Conservation (phyloP, 1,140 invertebrate species). For the Tetramorium parvispinum region DNA sequence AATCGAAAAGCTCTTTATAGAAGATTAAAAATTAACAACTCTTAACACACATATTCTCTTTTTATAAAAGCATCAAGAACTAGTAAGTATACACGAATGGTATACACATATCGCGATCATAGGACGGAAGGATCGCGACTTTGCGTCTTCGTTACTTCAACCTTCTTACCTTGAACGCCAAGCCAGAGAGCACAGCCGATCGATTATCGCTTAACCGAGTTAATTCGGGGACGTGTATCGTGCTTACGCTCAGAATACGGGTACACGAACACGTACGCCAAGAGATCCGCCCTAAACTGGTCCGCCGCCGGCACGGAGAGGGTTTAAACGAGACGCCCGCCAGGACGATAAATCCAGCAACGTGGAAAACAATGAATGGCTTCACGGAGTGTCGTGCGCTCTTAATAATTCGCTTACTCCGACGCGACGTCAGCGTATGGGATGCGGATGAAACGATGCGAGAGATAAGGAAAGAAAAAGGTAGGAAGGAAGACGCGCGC, state of each 20-base stretch:
- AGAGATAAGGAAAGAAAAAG: not conserved
- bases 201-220: slow-evolving; percentile 60
- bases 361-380: slow-evolving; percentile 49
- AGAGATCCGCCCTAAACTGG: slow-evolving; percentile 66
- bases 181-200: slow-evolving; percentile 12
- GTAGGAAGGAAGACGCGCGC: not conserved
- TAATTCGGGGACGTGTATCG: slow-evolving; percentile 63
- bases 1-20: not conserved
- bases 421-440: slow-evolving; percentile 18
- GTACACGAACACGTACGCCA: slow-evolving; percentile 48
- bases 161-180: slow-evolving; percentile 43
- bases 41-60: not conserved
- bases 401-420: slow-evolving; percentile 53
- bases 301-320: slow-evolving; percentile 40
- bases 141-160: slow-evolving; percentile 32
- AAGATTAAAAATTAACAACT: slow-evolving; percentile 15
- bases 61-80: slow-evolving; percentile 1
- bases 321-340: slow-evolving; percentile 46
- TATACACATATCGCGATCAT: not conserved
- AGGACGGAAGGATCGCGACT: not conserved
- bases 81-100: not conserved
- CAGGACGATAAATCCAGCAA: slow-evolving; percentile 61
- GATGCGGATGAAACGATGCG: not conserved
- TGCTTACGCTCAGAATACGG: slow-evolving; percentile 59
- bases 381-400: slow-evolving; percentile 11